These are phyloP conservation scores for Acarapis woodi DNA, from an alignment of 1,140 invertebrate species.

Conservation along the genomic window DNA sequence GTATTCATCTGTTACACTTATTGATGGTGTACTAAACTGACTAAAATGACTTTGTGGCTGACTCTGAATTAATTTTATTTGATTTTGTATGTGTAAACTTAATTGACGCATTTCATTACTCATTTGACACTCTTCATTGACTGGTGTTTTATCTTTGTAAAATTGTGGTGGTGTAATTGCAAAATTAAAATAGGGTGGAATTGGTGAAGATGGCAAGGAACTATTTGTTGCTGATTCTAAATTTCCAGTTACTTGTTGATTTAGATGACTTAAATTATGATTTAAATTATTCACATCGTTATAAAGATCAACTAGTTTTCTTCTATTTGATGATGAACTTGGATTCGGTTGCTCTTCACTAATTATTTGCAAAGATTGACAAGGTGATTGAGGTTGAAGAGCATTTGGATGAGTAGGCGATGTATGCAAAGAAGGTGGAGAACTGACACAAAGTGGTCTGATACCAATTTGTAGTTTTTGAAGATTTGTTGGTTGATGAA, in stretches of 20 bases:
- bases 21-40: slow-evolving; percentile 1
- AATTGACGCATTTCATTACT: not conserved
- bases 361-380: slow-evolving; percentile 6
- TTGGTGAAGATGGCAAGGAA: not conserved
- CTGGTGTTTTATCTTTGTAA: not conserved
- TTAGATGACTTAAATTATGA: not conserved
- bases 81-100: not conserved
- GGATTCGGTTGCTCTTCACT: slow-evolving; percentile 8
- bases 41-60: not conserved
- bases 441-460: slow-evolving; percentile 6
- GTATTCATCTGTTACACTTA: slow-evolving; percentile 8
- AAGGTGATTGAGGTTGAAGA: not conserved
- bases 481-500: slow-evolving; percentile 4
- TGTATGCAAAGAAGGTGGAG: slow-evolving; percentile 8
- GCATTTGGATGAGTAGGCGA: slow-evolving; percentile 7
- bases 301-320: not conserved
- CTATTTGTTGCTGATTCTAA: slow-evolving; percentile 2
- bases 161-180: slow-evolving; percentile 7
- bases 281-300: not conserved
- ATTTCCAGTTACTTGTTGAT: not conserved
- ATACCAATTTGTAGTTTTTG: slow-evolving; percentile 6
- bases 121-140: not conserved
- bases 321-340: not conserved
- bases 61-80: not conserved
- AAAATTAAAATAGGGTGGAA: slow-evolving; percentile 3